Conservation (phyloP, 2,113 vertebrate genomes). For the Gavialis gangeticus region DNA sequence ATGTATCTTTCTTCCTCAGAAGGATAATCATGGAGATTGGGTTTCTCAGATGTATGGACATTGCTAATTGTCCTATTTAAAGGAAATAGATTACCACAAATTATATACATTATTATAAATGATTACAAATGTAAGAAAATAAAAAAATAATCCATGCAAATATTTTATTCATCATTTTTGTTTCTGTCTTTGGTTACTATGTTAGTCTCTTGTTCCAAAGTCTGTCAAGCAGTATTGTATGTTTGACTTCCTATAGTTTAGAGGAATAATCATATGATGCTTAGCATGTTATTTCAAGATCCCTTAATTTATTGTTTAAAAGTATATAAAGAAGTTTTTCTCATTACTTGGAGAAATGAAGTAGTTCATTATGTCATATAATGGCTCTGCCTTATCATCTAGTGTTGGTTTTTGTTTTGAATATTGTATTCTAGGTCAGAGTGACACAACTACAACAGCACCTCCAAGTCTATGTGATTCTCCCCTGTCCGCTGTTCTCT, state of each 20-base stretch:
- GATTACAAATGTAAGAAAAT: neutral
- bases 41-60: neutral
- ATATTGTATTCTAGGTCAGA: conserved; percentile 82
- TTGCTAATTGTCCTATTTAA: neutral
- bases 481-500: conserved; percentile 55
- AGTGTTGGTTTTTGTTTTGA: neutral
- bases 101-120: neutral
- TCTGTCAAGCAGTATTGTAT: neutral
- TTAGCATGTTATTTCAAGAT: neutral
- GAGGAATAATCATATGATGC: neutral
- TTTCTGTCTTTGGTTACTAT: neutral
- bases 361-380: neutral
- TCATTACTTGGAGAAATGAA: too few species aligned
- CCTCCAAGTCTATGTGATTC: conserved; percentile 79
- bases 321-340: neutral
- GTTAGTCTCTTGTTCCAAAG: neutral
- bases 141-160: neutral
- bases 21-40: neutral
- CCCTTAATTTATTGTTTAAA: neutral
- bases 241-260: neutral
- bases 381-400: neutral
- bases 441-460: conserved; percentile 79
- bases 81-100: neutral
- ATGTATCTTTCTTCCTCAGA: neutral
- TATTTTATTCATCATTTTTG: neutral